Evolutionary conservation across 2,113 vertebrate species (phyloP).

Genomic region (Sinosuthora webbiana): DNA sequence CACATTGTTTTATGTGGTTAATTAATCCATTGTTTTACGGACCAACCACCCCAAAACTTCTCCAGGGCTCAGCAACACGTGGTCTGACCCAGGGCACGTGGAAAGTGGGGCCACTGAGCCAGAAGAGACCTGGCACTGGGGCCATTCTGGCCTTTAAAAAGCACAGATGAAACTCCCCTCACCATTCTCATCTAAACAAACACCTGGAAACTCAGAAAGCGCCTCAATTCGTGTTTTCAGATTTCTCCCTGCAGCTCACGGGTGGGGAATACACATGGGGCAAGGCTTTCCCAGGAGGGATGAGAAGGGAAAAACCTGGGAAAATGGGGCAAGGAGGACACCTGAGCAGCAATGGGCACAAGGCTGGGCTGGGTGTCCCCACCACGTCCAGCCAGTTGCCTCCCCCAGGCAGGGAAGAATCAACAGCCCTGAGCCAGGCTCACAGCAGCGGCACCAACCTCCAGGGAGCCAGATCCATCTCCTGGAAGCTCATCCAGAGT

Average conservation of each 20-base stretch:
- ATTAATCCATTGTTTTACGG: no score
- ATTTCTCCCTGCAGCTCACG: rapidly evolving
- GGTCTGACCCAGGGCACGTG: background rate
- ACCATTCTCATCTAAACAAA: background rate
- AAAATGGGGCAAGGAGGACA: background rate
- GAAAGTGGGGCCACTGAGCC: background rate
- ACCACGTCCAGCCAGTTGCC: rapidly evolving
- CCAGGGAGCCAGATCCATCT: background rate
- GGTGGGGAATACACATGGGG: rapidly evolving
- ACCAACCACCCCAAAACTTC: background rate
- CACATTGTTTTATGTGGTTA: no score
- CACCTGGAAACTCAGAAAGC: background rate
- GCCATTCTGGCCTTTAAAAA: background rate
- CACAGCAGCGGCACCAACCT: rapidly evolving
- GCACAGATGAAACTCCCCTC: background rate
- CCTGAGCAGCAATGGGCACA: background rate
- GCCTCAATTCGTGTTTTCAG: rapidly evolving
- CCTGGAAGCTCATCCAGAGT: background rate
- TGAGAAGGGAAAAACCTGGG: background rate
- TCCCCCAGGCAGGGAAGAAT: background rate
- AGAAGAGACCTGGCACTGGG: background rate
- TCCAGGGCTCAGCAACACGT: background rate
- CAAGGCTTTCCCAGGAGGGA: background rate
- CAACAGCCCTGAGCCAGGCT: rapidly evolving
- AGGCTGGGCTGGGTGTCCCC: background rate